phyloP scores from a whole-genome alignment of 2,797 vertebrate genomes.

The Hydrolagus colliei region DNA sequence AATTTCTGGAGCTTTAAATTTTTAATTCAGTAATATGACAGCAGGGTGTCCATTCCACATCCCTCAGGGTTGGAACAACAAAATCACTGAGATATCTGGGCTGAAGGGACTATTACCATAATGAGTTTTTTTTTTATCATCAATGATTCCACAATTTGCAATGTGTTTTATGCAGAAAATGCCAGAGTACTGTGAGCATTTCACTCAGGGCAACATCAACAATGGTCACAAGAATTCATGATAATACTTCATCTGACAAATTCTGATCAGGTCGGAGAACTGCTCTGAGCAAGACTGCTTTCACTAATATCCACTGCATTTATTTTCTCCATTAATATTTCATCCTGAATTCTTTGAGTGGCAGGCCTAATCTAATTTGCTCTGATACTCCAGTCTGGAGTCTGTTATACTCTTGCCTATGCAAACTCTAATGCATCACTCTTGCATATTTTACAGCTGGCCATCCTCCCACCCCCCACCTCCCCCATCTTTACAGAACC shows the following conservation, averaged over 20 bases:
- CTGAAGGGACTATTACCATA: constrained; percentile 7
- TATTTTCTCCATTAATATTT: background rate
- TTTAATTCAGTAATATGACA: background rate
- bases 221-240: background rate
- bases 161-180: background rate
- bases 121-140: background rate
- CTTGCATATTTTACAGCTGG: background rate
- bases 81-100: background rate
- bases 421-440: background rate
- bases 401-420: background rate
- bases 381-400: background rate
- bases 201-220: background rate
- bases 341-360: constrained; percentile 5
- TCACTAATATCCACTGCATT: background rate
- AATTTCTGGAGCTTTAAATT: background rate
- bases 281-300: background rate
- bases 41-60: background rate
- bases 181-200: background rate
- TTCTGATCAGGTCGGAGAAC: background rate
- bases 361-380: background rate
- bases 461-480: background rate
- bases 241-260: background rate
- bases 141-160: background rate
- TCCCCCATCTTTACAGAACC: background rate
- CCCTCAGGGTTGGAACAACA: background rate